A percentile compares a stretch with the other conserved stretches of the same genome.
phyloP scores from a whole-genome alignment of 2,888 invertebrate species.

The Drosophila emarginata region DNA sequence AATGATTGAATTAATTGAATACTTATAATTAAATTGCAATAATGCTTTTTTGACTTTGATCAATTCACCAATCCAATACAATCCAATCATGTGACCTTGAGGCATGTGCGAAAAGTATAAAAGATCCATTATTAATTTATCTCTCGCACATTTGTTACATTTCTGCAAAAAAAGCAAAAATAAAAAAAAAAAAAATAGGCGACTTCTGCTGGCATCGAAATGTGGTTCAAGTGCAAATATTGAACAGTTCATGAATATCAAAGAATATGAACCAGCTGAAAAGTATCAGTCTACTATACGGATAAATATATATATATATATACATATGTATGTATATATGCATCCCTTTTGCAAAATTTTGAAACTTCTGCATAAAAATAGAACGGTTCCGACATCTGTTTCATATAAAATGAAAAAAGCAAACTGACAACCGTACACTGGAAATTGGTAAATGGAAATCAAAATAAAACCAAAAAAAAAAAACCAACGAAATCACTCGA shows the following conservation, averaged over 20 bases:
- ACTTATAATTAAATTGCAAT: constrained; percentile 8
- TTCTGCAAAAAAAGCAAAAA: constrained; percentile 45
- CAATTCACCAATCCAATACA: too few relatives aligned
- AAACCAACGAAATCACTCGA: constrained; percentile 13
- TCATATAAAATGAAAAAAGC: constrained; percentile 55
- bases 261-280: constrained; percentile 11
- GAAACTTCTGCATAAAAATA: constrained; percentile 59
- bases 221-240: constrained; percentile 58
- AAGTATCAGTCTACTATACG: background rate
- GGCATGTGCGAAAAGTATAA: constrained; percentile 35
- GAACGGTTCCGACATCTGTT: constrained; percentile 66
- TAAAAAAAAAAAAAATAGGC: constrained; percentile 8
- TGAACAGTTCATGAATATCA: constrained; percentile 13
- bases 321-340: too few relatives aligned
- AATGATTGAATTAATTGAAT: constrained; percentile 1
- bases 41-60: background rate
- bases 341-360: constrained; percentile 34
- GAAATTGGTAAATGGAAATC: constrained; percentile 36
- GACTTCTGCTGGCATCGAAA: constrained; percentile 13
- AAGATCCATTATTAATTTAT: constrained; percentile 55
- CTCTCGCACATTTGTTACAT: constrained; percentile 46
- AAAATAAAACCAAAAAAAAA: constrained; percentile 28
- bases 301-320: too few relatives aligned
- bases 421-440: background rate
- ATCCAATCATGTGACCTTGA: background rate